These are phyloP conservation scores for Vidua chalybeata DNA, from an alignment of 2,113 vertebrate genomes.

Conservation along the genomic window DNA sequence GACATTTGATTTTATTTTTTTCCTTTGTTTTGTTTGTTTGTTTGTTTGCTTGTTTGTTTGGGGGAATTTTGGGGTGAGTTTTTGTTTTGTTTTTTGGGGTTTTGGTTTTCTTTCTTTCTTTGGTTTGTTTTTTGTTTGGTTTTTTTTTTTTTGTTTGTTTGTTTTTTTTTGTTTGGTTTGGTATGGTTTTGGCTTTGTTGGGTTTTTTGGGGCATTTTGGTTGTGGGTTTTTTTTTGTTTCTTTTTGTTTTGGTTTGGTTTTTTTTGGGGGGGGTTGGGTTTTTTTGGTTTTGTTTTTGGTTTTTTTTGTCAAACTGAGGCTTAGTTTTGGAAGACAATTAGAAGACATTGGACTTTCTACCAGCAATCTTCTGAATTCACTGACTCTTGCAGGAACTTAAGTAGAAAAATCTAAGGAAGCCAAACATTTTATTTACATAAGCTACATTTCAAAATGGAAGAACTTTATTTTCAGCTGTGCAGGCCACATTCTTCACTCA, in stretches of 20 bases:
- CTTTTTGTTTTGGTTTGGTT: background rate
- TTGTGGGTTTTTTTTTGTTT: too few relatives aligned
- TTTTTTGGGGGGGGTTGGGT: too few relatives aligned
- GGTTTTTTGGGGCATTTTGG: background rate
- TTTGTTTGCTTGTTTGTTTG: background rate
- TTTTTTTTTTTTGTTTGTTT: background rate
- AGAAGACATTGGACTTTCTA: background rate
- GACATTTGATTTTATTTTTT: background rate
- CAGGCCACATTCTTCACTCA: background rate
- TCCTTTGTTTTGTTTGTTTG: background rate
- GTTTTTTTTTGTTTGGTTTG: background rate
- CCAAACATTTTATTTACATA: background rate
- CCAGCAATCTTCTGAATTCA: background rate
- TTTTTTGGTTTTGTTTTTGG: background rate
- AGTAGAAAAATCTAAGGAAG: conserved; percentile 2
- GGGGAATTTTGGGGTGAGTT: too few relatives aligned
- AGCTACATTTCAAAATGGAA: conserved; percentile 20
- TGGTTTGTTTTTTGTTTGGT: background rate
- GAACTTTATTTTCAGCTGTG: conserved; percentile 11
- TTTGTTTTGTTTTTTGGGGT: background rate
- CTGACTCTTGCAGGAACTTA: background rate
- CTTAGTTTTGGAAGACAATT: background rate
- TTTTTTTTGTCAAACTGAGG: background rate
- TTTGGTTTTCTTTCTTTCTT: background rate
- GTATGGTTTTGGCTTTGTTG: background rate